Conservation (phyloP, 2,113 vertebrate species). For the Megaptera novaeangliae region DNA sequence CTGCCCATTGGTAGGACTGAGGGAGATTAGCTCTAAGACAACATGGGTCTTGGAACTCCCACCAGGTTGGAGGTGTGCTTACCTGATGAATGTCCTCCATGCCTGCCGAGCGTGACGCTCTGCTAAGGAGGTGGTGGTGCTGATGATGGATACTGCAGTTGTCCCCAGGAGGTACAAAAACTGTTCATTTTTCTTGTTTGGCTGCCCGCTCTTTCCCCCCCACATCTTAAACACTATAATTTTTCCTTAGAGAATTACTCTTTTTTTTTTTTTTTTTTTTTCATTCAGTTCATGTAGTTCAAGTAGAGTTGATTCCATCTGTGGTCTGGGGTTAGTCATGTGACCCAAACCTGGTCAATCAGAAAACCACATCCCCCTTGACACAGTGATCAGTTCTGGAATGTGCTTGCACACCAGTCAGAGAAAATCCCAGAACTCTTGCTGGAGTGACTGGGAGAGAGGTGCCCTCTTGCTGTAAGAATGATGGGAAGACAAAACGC, state of each 20-base stretch:
- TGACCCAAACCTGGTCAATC: neutral
- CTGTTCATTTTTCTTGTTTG: neutral
- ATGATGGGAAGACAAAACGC: neutral
- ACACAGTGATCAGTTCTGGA: neutral
- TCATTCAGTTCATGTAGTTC: neutral
- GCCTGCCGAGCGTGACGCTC: neutral
- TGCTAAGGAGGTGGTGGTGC: rapidly evolving
- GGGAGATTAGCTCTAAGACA: neutral
- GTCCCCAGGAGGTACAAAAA: neutral
- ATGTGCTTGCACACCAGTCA: neutral
- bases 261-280: neutral
- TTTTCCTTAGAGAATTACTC: neutral
- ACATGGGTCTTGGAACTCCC: neutral
- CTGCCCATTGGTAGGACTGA: neutral
- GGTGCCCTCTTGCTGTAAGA: neutral
- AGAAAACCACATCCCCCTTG: neutral
- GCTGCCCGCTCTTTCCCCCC: neutral
- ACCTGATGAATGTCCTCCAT: neutral
- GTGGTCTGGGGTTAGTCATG: neutral
- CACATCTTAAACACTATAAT: neutral
- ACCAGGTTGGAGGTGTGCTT: neutral
- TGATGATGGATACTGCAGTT: too few species aligned
- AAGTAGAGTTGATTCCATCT: neutral
- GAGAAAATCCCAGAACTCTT: neutral
- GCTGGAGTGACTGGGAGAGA: neutral